Evolutionary conservation across 2,888 invertebrate genomes (phyloP), one percentile per base, ranked within the genome.

Genomic region (Hedya salicella): DNA sequence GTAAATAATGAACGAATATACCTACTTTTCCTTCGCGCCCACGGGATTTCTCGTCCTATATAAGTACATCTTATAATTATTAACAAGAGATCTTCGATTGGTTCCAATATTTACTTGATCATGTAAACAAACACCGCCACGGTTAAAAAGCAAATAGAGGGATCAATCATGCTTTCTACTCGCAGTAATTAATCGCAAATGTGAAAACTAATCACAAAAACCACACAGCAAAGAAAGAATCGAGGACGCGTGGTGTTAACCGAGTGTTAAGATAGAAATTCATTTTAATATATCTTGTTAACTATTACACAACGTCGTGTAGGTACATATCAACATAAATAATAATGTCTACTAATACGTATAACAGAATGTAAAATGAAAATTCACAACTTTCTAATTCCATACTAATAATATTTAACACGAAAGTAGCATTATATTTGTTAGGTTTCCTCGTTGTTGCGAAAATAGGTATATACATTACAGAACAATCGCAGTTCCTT

Each of bases 151-250:
- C 53, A 66, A 64, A 64, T 64, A 57, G 48, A 59, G 46, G 65
- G 48, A 54, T 21, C 48, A 49, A 60, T 61, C 66, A 66, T 71
- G 71, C 73, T 75, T 75, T 75, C 75, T 75, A 75, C 52, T 53
- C 69, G 50, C 68, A 66, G 61, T 62, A 52, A 68, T 63, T 66
- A 68, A 68, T 67, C 69, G 68, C 69, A 65, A 71, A 74, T 73
- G 74, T 73, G 74, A 74, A 76, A 72, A 70, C 68, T 21, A 54
- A 64, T 62, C 62, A 71, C 69, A 75, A 72, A 72, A 71, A 71
- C 61, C 25, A 42, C 66, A 19, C 53, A 61, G 46, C 36, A 32
- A 54, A 53, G 19, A 53, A 66, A 48, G 30, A 60, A 66, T 46
- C 62, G 62, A 62, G 68, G 66, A 68, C 70, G 46, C 46, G n/a